phyloP scores from a whole-genome alignment of 1,140 invertebrate species.

The Pseudomyrmex cubaensis region DNA sequence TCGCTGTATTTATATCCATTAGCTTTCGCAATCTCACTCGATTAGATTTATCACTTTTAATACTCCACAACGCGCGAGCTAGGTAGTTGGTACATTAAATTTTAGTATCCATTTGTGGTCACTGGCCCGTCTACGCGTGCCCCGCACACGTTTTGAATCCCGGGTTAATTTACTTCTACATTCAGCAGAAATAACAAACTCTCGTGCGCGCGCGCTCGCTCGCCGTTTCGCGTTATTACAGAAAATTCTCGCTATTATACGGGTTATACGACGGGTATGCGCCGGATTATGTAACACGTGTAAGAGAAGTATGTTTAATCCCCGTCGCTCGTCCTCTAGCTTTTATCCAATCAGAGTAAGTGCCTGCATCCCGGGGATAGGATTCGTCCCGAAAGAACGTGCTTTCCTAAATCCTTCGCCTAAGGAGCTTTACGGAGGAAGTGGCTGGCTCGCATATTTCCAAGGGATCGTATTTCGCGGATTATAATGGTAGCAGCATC shows the following conservation, averaged over 20 bases:
- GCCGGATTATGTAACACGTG: conserved; percentile 44
- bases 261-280: background rate
- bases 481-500: conserved; percentile 17
- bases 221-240: conserved; percentile 24
- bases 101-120: background rate
- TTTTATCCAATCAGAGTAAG: conserved; percentile 51
- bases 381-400: conserved; percentile 26
- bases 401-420: conserved; percentile 19
- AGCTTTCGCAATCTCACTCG: background rate
- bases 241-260: conserved; percentile 41
- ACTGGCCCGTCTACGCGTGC: background rate
- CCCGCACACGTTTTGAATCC: background rate
- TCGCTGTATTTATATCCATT: no score
- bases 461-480: background rate
- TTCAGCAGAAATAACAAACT: conserved; percentile 14
- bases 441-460: conserved; percentile 19
- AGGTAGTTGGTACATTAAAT: background rate
- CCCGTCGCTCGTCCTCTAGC: conserved; percentile 34
- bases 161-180: background rate
- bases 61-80: background rate
- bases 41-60: background rate
- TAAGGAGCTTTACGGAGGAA: conserved; percentile 31
- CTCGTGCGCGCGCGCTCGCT: background rate
- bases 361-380: conserved; percentile 33
- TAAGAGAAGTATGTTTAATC: conserved; percentile 45